Percentiles rank a stretch among this genome's conserved stretches.
These are phyloP conservation scores for Urophycis tenuis DNA, from an alignment of 2,797 vertebrate species.

Conservation along the genomic window DNA sequence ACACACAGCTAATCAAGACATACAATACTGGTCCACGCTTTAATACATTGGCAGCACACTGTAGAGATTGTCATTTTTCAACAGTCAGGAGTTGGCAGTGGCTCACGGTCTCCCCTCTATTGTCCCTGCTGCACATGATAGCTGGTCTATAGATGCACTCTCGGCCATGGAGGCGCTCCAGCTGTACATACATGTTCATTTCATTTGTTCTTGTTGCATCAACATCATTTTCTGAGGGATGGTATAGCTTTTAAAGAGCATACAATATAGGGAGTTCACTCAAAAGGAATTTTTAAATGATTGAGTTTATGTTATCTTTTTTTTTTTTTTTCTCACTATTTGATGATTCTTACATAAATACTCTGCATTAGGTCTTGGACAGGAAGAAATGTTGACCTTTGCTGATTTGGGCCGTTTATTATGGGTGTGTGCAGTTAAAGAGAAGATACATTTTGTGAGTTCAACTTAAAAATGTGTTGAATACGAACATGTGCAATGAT, in stretches of 20 bases:
- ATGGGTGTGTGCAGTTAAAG: no score
- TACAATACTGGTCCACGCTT: slow-evolving; percentile 50
- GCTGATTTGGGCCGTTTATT: no score
- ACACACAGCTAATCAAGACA: slow-evolving; percentile 49
- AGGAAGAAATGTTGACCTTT: not conserved
- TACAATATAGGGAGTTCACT: not conserved
- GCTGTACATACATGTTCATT: not conserved
- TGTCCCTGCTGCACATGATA: slow-evolving; percentile 46
- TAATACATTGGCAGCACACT: slow-evolving; percentile 64
- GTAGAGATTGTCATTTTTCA: slow-evolving; percentile 60
- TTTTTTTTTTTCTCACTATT: not conserved
- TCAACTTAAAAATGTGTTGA: not conserved
- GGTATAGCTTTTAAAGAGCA: not conserved
- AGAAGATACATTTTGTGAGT: no score
- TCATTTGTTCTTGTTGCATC: not conserved
- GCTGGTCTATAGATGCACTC: slow-evolving; percentile 37
- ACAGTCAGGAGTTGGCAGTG: slow-evolving; percentile 61
- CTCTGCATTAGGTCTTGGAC: not conserved
- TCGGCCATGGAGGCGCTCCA: not conserved
- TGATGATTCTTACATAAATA: not conserved
- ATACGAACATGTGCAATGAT: not conserved
- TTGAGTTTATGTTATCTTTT: not conserved
- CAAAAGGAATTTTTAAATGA: not conserved
- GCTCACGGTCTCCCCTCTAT: slow-evolving; percentile 38
- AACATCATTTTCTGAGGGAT: not conserved